Evolutionary conservation across 2,113 vertebrate genomes (phyloP).

Genomic region (Elaphurus davidianus): DNA sequence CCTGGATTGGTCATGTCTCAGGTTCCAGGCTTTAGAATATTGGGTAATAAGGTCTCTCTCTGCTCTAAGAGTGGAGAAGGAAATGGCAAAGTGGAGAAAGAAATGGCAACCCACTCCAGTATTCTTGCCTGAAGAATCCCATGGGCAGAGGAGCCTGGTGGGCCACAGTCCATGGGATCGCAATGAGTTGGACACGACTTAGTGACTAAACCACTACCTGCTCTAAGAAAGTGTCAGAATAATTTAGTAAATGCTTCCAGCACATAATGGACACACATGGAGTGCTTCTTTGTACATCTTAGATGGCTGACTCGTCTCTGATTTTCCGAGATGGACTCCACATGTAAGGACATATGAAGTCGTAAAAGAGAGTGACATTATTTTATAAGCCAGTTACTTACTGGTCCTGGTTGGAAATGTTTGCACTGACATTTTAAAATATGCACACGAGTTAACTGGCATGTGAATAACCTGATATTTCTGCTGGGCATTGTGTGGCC

Average conservation of each 20-base stretch:
- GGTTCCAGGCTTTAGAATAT: not conserved
- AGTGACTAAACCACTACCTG: not conserved
- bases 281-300: not conserved
- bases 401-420: not conserved
- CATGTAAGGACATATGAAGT: not conserved
- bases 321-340: not conserved
- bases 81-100: not conserved
- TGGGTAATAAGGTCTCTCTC: not conserved
- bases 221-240: not conserved
- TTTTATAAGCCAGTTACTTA: not conserved
- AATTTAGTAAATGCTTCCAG: not conserved
- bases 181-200: rapidly evolving
- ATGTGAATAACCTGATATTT: not conserved
- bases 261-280: not conserved
- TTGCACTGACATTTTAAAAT: not conserved
- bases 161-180: not conserved
- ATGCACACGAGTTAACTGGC: not conserved
- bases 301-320: not conserved
- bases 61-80: not conserved
- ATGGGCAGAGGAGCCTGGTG: not conserved
- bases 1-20: not conserved
- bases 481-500: not conserved
- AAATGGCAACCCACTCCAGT: not conserved
- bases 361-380: not conserved
- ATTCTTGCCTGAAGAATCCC: not conserved